Evolutionary conservation across 2,113 vertebrate species (phyloP).

Genomic region (Crotophaga sulcirostris): DNA sequence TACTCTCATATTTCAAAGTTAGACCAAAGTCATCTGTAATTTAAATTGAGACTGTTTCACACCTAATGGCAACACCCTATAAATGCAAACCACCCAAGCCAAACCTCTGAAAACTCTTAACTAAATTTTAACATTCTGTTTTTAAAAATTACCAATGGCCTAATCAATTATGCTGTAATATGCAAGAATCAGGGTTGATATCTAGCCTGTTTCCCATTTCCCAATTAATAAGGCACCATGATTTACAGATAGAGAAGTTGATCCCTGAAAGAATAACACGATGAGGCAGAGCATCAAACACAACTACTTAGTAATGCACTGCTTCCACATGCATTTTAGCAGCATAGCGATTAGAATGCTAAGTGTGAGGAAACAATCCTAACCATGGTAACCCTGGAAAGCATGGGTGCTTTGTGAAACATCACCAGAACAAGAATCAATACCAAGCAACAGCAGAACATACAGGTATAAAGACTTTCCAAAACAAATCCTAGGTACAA

Average conservation of each 20-base stretch:
- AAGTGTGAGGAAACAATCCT: neutral
- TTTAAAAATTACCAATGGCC: neutral
- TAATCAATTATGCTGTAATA: neutral
- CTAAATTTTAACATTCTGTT: neutral
- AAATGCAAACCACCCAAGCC: neutral
- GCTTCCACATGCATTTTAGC: neutral
- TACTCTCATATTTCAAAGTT: neutral
- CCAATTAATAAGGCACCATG: neutral
- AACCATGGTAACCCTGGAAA: neutral
- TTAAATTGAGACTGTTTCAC: neutral
- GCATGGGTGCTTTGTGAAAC: neutral
- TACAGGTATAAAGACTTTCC: neutral
- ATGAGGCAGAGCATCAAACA: fast-evolving
- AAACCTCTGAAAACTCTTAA: neutral
- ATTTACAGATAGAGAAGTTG: neutral
- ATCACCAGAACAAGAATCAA: neutral
- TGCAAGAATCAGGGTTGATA: neutral
- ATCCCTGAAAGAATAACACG: neutral
- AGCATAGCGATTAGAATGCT: neutral
- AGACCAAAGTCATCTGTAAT: neutral
- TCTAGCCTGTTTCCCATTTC: neutral
- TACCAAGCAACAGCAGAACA: neutral
- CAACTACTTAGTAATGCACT: neutral
- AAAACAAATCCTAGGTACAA: neutral
- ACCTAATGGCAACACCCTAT: neutral